phyloP scores from a whole-genome alignment of 2,113 vertebrate species.

The Solea senegalensis region DNA sequence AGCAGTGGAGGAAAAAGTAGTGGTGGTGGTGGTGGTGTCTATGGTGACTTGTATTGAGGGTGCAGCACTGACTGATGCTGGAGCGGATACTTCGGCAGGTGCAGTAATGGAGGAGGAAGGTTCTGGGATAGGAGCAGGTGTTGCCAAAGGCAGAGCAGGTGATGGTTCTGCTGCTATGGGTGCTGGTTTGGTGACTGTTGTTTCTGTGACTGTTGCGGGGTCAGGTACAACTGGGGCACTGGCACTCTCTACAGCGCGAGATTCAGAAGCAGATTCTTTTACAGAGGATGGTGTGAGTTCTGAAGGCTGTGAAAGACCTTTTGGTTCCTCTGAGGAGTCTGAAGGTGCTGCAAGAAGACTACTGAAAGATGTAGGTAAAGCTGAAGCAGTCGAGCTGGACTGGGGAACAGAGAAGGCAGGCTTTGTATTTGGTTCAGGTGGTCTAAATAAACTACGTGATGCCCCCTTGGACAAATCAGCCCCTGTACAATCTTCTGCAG shows the following conservation, averaged over 20 bases:
- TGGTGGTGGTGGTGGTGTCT: slow-evolving; percentile 24
- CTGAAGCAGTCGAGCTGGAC: slow-evolving; percentile 36
- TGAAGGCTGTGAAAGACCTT: slow-evolving; percentile 19
- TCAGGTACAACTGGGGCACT: slow-evolving; percentile 5
- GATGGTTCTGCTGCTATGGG: slow-evolving; percentile 21
- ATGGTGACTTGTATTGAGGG: slow-evolving; percentile 22
- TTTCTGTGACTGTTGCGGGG: slow-evolving; percentile 18
- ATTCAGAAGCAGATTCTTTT: slow-evolving; percentile 28
- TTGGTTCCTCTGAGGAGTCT: slow-evolving; percentile 67
- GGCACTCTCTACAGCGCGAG: slow-evolving; percentile 1
- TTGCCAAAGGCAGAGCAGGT: slow-evolving; percentile 36
- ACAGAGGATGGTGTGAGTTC: slow-evolving; percentile 42
- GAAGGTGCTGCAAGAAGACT: slow-evolving; percentile 56
- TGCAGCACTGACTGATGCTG: not conserved
- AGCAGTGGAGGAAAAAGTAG: not conserved
- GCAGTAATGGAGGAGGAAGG: slow-evolving; percentile 4
- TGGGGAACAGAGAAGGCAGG: slow-evolving; percentile 73
- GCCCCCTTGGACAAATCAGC: slow-evolving; percentile 54
- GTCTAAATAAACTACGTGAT: slow-evolving; percentile 66
- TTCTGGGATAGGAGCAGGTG: slow-evolving; percentile 30
- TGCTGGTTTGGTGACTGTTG: slow-evolving; percentile 17
- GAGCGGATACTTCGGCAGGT: not conserved
- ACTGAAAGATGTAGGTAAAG: slow-evolving; percentile 47
- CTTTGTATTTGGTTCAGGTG: slow-evolving; percentile 76
- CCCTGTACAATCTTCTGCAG: slow-evolving; percentile 61